Conservation (phyloP, 1,140 invertebrate genomes). For the Drosophila biarmipes region DNA sequence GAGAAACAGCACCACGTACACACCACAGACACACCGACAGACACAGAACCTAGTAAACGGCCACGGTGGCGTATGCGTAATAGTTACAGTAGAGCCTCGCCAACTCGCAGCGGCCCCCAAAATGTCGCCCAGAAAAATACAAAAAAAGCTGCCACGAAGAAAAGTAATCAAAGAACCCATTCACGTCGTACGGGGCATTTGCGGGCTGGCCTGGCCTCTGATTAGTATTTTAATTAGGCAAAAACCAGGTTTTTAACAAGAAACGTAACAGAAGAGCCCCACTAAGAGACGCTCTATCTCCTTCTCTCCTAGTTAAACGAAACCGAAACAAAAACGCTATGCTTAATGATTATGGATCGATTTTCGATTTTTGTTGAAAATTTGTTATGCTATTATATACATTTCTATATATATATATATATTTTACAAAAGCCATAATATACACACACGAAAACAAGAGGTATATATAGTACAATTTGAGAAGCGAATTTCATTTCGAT, state of each 20-base stretch:
- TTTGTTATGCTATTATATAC: conserved; percentile 51
- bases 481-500: conserved; percentile 48
- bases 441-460: conserved; percentile 26
- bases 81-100: conserved; percentile 35
- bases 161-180: conserved; percentile 19
- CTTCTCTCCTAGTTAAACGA: conserved; percentile 43
- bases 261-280: conserved; percentile 14
- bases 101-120: conserved; percentile 15
- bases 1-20: conserved; percentile 9
- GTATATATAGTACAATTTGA: conserved; percentile 51
- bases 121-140: neutral
- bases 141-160: conserved; percentile 24
- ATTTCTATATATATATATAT: conserved; percentile 18
- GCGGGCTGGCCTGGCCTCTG: conserved; percentile 25
- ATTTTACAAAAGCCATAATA: conserved; percentile 40
- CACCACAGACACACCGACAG: neutral
- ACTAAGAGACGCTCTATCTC: conserved; percentile 47
- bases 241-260: conserved; percentile 37
- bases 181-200: conserved; percentile 3
- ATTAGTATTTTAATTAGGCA: conserved; percentile 55
- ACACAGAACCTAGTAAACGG: conserved; percentile 30
- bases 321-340: conserved; percentile 15
- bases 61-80: conserved; percentile 42
- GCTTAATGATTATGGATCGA: conserved; percentile 47
- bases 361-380: conserved; percentile 49